These are phyloP conservation scores for Aeoliscus strigatus DNA, from an alignment of 2,797 vertebrate species.

Conservation along the genomic window DNA sequence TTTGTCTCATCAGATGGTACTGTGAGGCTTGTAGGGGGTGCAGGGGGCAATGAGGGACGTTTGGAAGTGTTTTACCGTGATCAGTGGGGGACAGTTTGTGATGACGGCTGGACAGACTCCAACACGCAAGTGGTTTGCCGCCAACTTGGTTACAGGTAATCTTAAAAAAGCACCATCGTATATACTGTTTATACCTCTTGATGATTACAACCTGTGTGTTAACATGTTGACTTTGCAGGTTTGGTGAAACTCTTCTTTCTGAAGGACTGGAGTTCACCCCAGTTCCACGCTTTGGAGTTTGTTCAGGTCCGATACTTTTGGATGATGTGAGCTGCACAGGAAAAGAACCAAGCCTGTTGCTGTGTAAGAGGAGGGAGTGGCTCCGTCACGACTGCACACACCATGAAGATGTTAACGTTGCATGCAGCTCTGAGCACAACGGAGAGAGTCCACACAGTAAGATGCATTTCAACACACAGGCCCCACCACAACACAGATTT, in stretches of 20 bases:
- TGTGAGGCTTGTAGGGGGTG: slow-evolving; percentile 79
- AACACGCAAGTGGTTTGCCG: slow-evolving; percentile 87
- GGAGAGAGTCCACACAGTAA: slow-evolving; percentile 75
- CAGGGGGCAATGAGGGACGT: slow-evolving; percentile 79
- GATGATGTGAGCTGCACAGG: slow-evolving; percentile 91
- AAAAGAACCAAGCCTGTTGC: slow-evolving; percentile 80
- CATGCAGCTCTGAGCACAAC: slow-evolving; percentile 74
- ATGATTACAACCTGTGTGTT: neutral
- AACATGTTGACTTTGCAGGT: slow-evolving; percentile 61
- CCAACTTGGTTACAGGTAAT: slow-evolving; percentile 93
- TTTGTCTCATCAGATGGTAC: slow-evolving; percentile 77
- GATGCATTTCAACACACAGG: slow-evolving; percentile 10
- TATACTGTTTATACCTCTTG: neutral
- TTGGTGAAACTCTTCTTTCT: slow-evolving; percentile 70
- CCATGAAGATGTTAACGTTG: slow-evolving; percentile 81
- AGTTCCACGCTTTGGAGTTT: slow-evolving; percentile 62
- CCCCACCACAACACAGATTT: too few relatives aligned
- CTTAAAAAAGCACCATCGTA: neutral
- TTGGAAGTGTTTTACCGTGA: slow-evolving; percentile 85
- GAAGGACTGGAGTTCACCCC: slow-evolving; percentile 43
- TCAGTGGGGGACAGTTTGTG: slow-evolving; percentile 92
- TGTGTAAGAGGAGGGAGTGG: slow-evolving; percentile 84
- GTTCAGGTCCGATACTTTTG: slow-evolving; percentile 81
- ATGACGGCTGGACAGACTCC: slow-evolving; percentile 87
- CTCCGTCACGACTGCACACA: slow-evolving; percentile 88